Evolutionary conservation across 2,797 vertebrate species (phyloP).

Genomic region (Squalus acanthias): DNA sequence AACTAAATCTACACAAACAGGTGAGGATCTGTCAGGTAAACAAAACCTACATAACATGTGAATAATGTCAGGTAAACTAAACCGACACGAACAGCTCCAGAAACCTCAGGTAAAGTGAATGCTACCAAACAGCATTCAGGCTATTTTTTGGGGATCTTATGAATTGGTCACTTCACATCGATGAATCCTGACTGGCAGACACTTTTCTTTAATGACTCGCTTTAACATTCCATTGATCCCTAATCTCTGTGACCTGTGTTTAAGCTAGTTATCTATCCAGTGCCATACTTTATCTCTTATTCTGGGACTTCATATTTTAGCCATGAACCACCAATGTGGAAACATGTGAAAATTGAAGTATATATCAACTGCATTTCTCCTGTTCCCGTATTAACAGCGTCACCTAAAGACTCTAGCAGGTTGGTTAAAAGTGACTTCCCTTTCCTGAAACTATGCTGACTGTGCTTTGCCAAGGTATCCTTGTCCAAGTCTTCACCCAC

Average conservation of each 20-base stretch:
- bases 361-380: not conserved
- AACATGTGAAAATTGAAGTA: not conserved
- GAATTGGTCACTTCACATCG: not conserved
- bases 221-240: not conserved
- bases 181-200: not conserved
- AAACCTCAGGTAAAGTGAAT: not conserved
- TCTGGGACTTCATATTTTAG: not conserved
- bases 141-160: not conserved
- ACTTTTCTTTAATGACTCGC: not conserved
- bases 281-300: not conserved
- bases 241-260: not conserved
- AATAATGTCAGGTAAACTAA: not conserved
- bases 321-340: not conserved
- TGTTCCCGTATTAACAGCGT: not conserved
- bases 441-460: not conserved
- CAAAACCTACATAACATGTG: constrained; percentile 61
- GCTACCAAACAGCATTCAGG: not conserved
- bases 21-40: constrained; percentile 47
- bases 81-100: constrained; percentile 64
- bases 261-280: not conserved
- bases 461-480: not conserved
- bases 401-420: not conserved
- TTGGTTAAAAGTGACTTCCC: not conserved
- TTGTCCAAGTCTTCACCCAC: not conserved
- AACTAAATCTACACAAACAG: constrained; percentile 94